These are phyloP conservation scores for Acanthoscelides obtectus DNA, from an alignment of 2,888 invertebrate species.

Conservation along the genomic window DNA sequence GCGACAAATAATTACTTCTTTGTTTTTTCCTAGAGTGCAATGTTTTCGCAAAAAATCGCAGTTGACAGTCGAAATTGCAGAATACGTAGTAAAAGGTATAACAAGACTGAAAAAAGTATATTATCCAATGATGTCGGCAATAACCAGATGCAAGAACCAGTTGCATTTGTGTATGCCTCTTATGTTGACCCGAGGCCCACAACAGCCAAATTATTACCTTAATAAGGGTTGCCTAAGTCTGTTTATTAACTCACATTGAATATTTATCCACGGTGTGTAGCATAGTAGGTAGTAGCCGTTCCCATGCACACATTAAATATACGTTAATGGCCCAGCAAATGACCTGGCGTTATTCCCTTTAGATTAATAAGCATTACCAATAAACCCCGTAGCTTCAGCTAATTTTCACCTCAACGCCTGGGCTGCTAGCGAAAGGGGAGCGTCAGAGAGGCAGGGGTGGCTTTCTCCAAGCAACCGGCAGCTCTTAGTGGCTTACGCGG, in stretches of 20 bases:
- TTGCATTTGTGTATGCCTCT: no score
- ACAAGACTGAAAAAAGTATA: no score
- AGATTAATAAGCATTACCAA: conserved; percentile 19
- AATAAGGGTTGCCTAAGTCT: not conserved
- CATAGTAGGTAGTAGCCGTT: not conserved
- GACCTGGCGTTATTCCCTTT: conserved; percentile 3
- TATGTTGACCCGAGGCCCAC: no score
- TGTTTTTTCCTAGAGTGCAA: no score
- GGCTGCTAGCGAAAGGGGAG: not conserved
- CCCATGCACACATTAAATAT: not conserved
- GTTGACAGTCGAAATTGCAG: no score
- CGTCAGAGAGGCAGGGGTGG: not conserved
- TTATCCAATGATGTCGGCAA: no score
- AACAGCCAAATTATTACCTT: no score
- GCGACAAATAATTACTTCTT: no score
- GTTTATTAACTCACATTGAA: not conserved
- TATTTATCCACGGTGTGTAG: no score
- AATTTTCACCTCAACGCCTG: conserved; percentile 8
- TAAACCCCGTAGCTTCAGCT: conserved; percentile 14
- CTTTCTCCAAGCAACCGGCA: conserved; percentile 14
- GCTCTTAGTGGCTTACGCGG: conserved; percentile 23
- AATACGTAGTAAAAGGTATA: no score
- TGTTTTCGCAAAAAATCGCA: no score
- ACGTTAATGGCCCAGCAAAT: not conserved
- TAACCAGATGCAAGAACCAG: no score